Evolutionary conservation across 2,113 vertebrate genomes (phyloP).

Genomic region (Dasyprocta punctata): DNA sequence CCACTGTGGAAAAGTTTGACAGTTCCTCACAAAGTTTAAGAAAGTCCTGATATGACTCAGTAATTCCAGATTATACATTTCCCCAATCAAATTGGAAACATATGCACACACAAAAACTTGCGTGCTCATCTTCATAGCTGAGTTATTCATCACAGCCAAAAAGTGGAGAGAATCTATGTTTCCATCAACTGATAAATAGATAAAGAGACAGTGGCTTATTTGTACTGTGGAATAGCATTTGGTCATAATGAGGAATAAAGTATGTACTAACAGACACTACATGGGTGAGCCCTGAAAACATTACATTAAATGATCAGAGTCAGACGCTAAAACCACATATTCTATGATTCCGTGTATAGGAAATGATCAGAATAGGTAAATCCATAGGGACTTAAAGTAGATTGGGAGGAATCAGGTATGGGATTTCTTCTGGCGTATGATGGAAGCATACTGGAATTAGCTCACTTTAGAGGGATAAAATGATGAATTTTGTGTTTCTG

Average conservation of each 20-base stretch:
- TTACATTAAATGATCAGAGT: not conserved
- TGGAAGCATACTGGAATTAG: not conserved
- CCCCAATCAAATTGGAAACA: not conserved
- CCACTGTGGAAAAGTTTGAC: not conserved
- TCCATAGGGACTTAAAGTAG: not conserved
- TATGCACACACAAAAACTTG: not conserved
- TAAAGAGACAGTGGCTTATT: not conserved
- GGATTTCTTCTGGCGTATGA: not conserved
- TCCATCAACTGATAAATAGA: not conserved
- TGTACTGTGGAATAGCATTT: not conserved
- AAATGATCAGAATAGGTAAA: not conserved
- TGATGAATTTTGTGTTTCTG: not conserved
- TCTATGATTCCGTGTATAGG: not conserved
- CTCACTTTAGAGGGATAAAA: not conserved
- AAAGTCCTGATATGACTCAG: not conserved
- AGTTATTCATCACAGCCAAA: not conserved
- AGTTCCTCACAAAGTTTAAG: constrained; percentile 40
- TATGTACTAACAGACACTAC: not conserved
- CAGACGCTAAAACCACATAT: not conserved
- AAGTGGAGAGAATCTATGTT: not conserved
- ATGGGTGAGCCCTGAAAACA: not conserved
- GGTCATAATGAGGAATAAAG: not conserved
- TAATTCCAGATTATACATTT: not conserved
- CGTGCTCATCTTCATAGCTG: not conserved
- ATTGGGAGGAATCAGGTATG: not conserved